Evolutionary conservation across 2,888 invertebrate genomes (phyloP), one percentile per base, ranked within the genome.

Genomic region (Drosophila hamatofila): DNA sequence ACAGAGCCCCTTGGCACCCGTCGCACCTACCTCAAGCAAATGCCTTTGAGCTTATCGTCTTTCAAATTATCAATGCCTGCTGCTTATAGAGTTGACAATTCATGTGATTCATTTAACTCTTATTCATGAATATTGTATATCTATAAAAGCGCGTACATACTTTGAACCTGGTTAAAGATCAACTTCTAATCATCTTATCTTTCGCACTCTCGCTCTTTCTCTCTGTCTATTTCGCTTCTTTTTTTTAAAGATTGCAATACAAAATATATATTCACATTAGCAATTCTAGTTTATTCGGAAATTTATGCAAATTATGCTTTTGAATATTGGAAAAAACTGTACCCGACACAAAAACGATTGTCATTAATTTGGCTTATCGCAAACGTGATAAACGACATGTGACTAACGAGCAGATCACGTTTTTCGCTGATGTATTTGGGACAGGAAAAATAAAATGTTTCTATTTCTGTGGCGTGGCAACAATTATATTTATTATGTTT

Each of bases 381-480:
- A 64, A 79, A 77, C 78, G 80, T 80, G 78, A 69, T 73, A 73
- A 70, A 48, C 44, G 33, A 18, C 78, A 70, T 80, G 81, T 79
- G 69, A 73, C 70, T 44, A 69, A 64, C 67, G 21, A 33, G 56
- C 41, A 25, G 42, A 46, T 65, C 78, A 78, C 78, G 78, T 78
- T 78, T 78, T 48, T 42, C 16, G 12, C n/a, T 25, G 9, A 11
- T 41, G 52, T 37, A 25, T 46, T 25, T 30, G 44, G 27, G n/a
- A 39, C 27, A 49, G 11, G 5, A 27, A 18, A 1, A 44, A 46
- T 30, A 18, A 57, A 39, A 54, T 46, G 16, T 27, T 11, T 63
- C 35, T 49, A 42, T 37, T 46, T 39, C 56, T 6, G 27, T 30
- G 14, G 49, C 63, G 21, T 63, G 54, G 46, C 60, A 78, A 74